Conservation (phyloP, 1,140 invertebrate genomes). For the Hyles vespertilio region DNA sequence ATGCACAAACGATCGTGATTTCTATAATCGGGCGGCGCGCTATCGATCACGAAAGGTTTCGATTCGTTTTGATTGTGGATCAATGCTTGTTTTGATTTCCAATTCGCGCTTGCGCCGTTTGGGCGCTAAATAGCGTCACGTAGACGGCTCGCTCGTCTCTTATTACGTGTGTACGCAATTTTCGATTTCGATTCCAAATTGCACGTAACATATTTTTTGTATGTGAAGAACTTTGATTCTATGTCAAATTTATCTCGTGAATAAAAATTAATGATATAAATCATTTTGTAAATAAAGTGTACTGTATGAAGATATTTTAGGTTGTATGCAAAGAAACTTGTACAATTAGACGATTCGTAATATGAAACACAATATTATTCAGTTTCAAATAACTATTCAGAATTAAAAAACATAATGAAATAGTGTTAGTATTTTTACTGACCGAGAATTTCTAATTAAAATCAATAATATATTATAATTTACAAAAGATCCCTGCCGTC, state of each 20-base stretch:
- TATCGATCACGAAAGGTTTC: slow-evolving; percentile 72
- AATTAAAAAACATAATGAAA: too few relatives aligned
- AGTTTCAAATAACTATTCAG: too few relatives aligned
- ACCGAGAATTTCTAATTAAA: too few relatives aligned
- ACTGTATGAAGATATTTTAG: not conserved
- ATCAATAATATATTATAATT: too few relatives aligned
- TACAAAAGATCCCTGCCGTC: too few relatives aligned
- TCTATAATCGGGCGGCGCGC: slow-evolving; percentile 62
- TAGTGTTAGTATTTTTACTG: too few relatives aligned
- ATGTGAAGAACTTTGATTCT: too few relatives aligned
- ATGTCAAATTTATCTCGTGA: too few relatives aligned
- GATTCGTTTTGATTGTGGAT: slow-evolving; percentile 67
- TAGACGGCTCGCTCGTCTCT: slow-evolving; percentile 41
- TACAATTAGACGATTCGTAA: too few relatives aligned
- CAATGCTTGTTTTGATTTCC: slow-evolving; percentile 72
- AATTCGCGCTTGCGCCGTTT: slow-evolving; percentile 71
- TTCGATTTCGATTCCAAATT: slow-evolving; percentile 54
- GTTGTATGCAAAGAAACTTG: not conserved
- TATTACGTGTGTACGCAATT: slow-evolving; percentile 50
- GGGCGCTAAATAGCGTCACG: slow-evolving; percentile 71
- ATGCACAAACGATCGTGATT: slow-evolving; percentile 67
- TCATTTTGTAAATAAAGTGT: not conserved
- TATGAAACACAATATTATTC: too few relatives aligned
- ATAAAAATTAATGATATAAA: too few relatives aligned
- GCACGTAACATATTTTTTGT: slow-evolving; percentile 12